Evolutionary conservation across 2,888 invertebrate genomes (phyloP), one percentile per base, ranked within the genome.

Genomic region (Pammene aurita): DNA sequence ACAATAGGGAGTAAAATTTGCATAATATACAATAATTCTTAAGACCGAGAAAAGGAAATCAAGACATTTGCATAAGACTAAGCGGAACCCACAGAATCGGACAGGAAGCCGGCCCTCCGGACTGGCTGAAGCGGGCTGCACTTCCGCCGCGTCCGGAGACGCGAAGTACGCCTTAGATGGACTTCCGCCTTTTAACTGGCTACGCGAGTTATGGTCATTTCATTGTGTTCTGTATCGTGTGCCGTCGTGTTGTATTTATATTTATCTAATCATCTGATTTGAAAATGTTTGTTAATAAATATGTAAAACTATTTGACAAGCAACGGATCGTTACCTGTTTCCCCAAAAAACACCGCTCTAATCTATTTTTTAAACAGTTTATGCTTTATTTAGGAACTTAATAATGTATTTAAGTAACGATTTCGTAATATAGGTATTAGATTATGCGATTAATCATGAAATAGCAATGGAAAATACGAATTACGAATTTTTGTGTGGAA

Each of bases 151-250:
- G 74, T 78, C 72, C 80, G 76, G 73, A 69, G 76, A 76, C 79
- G 62, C 44, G 76, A 77, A 77, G 76, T 78, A 75, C 78, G 73
- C 81, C 84, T 87, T 78, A 87, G 87, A 92, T 90, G 88, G 87
- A 87, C 88, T 90, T 92, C 92, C 92, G 91, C 84, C 84, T 85
- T 84, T 87, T 88, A 86, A 89, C 84, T 85, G 81, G 76, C 78
- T 75, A 77, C 76, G 70, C 75, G 73, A 74, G 75, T 72, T 70
- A 74, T 69, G 78, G 72, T 72, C 72, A 76, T 74, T 72, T 73
- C 72, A 76, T 74, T 73, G 71, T 74, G 58, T 74, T 73, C 71
- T 74, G 58, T 66, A 71, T 55, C 71, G 65, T 46, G 14, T 42
- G 61, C 66, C 69, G 73, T 75, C 74, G 58, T 35, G 48, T 34